Base-by-base conservation (phyloP, 2,113 vertebrate genomes). In the Eubucco bourcierii region DNA sequence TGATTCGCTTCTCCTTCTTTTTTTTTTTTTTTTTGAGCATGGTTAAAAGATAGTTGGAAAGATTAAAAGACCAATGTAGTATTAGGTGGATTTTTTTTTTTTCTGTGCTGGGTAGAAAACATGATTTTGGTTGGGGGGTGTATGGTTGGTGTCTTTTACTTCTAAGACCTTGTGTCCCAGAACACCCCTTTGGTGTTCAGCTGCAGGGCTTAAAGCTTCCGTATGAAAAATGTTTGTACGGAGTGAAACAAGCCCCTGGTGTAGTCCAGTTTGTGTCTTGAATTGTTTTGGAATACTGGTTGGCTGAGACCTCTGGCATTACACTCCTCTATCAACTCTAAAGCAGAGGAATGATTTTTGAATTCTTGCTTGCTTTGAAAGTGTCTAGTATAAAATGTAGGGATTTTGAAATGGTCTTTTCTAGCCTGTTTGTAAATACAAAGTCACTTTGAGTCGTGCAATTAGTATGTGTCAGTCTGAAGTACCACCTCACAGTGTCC, bases 321-420 rank as follows among this genome's bases (percentile, higher is more conserved):
- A 85, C 70, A 65, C 85, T 96, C 74, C 84, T 96, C 75, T 97
- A 96, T 92, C 76, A 86, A 58, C 74, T 94, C 94, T 96, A 94
- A 97, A 97, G 89, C 86, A 84, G 82, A 90, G 56, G 41, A 80
- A 87, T 86, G 65, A 46, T 70, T 92, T 92, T 87, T 74, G 44
- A 81, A 90, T 28, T 34, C 75, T 93, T 86, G 21, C 34, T 92
- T 88, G 52, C 66, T 90, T 94, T 94, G 55, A 46, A 79, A 96
- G 92, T 78, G 50, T 33, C 50, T 95, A 44, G 60, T 70, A 4
- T 89, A 91, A 94, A 84, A 87, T 39, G 74, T 25, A 95, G 90
- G 87, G 81, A 73, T 65, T 88, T 74, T 41, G 76, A 44, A 64
- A 12, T 13, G 44, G 9, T 60, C 46, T 73, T 41, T 60, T 60